Percentiles rank a stretch among this genome's conserved stretches.
Evolutionary conservation across 1,140 invertebrate genomes (phyloP).

Genomic region (Neodiprion pinetum): DNA sequence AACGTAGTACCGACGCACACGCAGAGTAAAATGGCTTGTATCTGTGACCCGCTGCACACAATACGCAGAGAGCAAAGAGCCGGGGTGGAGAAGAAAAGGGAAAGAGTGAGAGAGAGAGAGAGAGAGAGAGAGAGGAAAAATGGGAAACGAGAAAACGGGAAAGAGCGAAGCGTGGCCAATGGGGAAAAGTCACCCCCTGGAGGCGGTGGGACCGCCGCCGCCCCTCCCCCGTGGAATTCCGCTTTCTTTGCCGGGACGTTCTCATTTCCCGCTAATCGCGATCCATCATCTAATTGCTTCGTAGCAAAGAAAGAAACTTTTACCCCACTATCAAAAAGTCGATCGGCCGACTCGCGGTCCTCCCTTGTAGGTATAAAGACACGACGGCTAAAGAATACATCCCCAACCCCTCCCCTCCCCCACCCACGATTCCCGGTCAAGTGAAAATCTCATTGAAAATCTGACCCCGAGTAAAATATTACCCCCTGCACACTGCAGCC

Average conservation of each 20-base stretch:
- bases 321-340: neutral
- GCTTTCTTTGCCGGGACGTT: slow-evolving; percentile 4
- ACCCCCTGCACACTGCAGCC: too few species aligned
- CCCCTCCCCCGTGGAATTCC: neutral
- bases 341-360: neutral
- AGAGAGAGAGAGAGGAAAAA: neutral
- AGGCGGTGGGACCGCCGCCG: neutral
- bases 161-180: neutral
- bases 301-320: neutral
- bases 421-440: too few species aligned
- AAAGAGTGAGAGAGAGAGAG: neutral
- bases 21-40: neutral
- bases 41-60: neutral
- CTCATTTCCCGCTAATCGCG: slow-evolving; percentile 2
- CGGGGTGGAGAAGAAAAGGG: neutral
- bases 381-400: too few species aligned
- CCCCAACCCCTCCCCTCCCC: too few species aligned
- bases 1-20: neutral
- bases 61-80: neutral
- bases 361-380: too few species aligned
- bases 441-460: too few species aligned
- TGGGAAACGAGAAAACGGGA: neutral
- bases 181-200: neutral
- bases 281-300: slow-evolving; percentile 7
- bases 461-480: too few species aligned